These are phyloP conservation scores for Drosophila picticornis DNA, from an alignment of 2,888 invertebrate species.

Conservation along the genomic window DNA sequence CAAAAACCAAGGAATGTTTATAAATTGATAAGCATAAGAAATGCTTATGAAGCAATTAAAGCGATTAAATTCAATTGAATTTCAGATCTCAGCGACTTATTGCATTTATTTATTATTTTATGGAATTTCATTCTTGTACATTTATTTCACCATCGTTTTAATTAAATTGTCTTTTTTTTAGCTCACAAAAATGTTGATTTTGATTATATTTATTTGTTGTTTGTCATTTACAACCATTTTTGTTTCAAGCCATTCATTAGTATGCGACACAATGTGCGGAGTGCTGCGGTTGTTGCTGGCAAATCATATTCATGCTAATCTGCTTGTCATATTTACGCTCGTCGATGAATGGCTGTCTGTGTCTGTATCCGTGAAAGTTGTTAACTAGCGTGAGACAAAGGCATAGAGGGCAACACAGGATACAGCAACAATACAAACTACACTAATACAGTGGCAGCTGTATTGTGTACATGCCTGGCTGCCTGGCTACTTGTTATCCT, in stretches of 20 bases:
- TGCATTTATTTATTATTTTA: not conserved
- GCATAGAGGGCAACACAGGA: not conserved
- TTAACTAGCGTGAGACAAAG: conserved; percentile 13
- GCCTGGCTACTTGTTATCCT: conserved; percentile 1
- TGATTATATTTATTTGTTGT: not conserved
- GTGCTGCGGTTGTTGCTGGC: not conserved
- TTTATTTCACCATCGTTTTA: not conserved
- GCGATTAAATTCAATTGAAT: not conserved
- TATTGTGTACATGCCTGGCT: conserved; percentile 1
- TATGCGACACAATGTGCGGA: conserved; percentile 1
- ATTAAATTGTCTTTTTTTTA: not conserved
- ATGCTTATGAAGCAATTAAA: not conserved
- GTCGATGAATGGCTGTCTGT: conserved; percentile 2
- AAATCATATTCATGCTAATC: conserved; percentile 19
- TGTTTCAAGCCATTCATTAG: not conserved
- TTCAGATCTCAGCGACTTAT: not conserved
- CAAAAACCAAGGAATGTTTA: not conserved
- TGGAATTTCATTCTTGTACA: not conserved
- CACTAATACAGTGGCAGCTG: conserved; percentile 12
- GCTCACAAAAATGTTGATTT: not conserved
- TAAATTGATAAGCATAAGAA: not conserved
- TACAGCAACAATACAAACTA: not conserved
- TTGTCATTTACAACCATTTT: not conserved
- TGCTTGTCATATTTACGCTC: conserved; percentile 28
- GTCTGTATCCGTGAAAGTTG: conserved; percentile 1